These are phyloP conservation scores for Hemicrepidius hirtus DNA, from an alignment of 2,888 invertebrate genomes.

Conservation along the genomic window DNA sequence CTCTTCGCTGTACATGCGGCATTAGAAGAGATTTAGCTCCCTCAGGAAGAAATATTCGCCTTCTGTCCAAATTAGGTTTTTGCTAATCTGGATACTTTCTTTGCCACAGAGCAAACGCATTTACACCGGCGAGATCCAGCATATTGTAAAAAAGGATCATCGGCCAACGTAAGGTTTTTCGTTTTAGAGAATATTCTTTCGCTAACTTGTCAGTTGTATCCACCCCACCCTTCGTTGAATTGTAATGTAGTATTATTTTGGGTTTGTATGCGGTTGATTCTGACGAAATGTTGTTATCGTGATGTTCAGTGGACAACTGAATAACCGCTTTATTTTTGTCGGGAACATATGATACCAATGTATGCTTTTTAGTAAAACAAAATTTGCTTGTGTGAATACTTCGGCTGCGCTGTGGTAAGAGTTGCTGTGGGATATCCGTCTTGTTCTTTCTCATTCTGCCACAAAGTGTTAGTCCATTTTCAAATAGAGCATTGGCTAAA, in stretches of 20 bases:
- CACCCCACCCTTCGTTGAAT: not conserved
- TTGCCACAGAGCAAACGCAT: not conserved
- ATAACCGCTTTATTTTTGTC: not conserved
- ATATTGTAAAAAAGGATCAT: not conserved
- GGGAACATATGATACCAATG: not conserved
- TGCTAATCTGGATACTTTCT: not conserved
- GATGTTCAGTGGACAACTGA: not conserved
- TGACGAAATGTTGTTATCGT: not conserved
- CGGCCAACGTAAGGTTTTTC: not conserved
- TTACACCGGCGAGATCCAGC: no score
- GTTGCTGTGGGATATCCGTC: not conserved
- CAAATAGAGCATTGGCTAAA: not conserved
- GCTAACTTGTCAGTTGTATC: not conserved
- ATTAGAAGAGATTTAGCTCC: not conserved
- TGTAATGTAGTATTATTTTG: conserved; percentile 6
- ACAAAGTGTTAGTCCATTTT: not conserved
- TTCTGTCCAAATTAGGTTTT: not conserved
- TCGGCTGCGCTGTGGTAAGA: not conserved
- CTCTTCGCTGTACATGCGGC: not conserved
- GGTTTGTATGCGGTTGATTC: not conserved
- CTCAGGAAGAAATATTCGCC: no score
- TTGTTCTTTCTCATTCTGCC: not conserved
- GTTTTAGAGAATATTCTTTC: not conserved
- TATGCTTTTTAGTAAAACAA: no score
- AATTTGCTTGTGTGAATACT: not conserved